Percentiles rank a stretch among this genome's conserved stretches.
Evolutionary conservation across 2,797 vertebrate genomes (phyloP).

Genomic region (Ceryle rudis): DNA sequence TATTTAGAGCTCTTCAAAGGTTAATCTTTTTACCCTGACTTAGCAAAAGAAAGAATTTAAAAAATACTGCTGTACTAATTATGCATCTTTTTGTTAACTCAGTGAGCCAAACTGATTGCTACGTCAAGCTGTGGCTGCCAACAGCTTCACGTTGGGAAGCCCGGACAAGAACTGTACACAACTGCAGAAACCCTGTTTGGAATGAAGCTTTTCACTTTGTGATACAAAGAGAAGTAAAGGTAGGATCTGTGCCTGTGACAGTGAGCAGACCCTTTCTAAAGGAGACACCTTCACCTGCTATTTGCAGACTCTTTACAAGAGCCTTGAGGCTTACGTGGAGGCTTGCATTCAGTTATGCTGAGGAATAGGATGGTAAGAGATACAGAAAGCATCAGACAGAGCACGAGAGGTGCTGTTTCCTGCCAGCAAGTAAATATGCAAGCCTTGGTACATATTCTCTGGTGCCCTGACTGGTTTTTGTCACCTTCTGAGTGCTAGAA

Average conservation of each 20-base stretch:
- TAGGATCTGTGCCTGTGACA: constrained; percentile 8
- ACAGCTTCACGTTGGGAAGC: constrained; percentile 67
- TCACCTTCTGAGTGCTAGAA: background rate
- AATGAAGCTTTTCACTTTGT: constrained; percentile 85
- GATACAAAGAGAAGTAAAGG: constrained; percentile 83
- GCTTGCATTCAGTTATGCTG: background rate
- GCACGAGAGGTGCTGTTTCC: background rate
- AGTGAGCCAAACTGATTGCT: constrained; percentile 84
- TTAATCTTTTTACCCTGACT: background rate
- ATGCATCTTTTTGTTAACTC: background rate
- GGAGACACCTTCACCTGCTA: background rate
- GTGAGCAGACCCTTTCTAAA: background rate
- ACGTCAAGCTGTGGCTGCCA: constrained; percentile 80
- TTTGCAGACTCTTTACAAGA: rapidly evolving
- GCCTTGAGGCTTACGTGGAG: background rate
- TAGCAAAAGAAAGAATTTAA: background rate
- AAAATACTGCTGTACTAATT: background rate
- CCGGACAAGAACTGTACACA: constrained; percentile 76
- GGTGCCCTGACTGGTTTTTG: background rate
- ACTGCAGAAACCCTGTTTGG: constrained; percentile 83
- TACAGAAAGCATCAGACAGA: background rate
- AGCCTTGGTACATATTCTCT: background rate
- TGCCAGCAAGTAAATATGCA: background rate
- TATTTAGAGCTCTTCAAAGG: background rate
- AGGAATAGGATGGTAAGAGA: background rate